Evolutionary conservation across 1,140 invertebrate genomes (phyloP), one percentile per base, ranked within the genome.

Genomic region (Tetranychus urticae): DNA sequence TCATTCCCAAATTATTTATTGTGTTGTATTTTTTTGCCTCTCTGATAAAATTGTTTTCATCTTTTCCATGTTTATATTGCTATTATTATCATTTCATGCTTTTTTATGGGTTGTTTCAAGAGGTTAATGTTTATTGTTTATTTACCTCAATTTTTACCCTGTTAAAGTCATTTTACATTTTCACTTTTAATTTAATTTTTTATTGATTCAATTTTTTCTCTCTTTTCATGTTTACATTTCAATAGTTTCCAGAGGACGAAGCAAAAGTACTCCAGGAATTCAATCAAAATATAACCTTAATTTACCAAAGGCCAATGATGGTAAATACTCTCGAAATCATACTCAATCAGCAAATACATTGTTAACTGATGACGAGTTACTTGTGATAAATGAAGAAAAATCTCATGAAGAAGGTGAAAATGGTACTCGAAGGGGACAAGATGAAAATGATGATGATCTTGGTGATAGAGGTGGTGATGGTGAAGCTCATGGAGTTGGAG

Each of bases 251-350:
- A 85, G 93, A 82, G 85, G 88, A 66, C 80, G 91, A 65, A 90
- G 89, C 72, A 85, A 87, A 71, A 94, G 90, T 64, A 92, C 91
- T 39, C 91, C 92, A 31, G 91, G 90, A 13, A 75, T 96, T 31
- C 50, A 52, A 52, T 31, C 31, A 8, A 52, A 52, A 33, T 33
- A n/a, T 2, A 23, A n/a, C 23, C 23, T 31, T n/a, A 23, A n/a
- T 52, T 23, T 52, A 23, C 31, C 50, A 7, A n/a, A 33, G 31
- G n/a, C 23, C 7, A n/a, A n/a, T 52, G 50, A 52, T 52, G 50
- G 50, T 31, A 52, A 52, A 52, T 31, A 52, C 31, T 52, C n/a
- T n/a, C 50, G 50, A 31, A 33, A 12, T 52, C 50, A 52, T 33
- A 52, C 50, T 52, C 50, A 52, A 52, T 52, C 50, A n/a, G 50